A percentile compares a stretch with the other conserved stretches of the same genome.
phyloP scores from a whole-genome alignment of 2,113 vertebrate genomes.

The Seriola aureovittata region DNA sequence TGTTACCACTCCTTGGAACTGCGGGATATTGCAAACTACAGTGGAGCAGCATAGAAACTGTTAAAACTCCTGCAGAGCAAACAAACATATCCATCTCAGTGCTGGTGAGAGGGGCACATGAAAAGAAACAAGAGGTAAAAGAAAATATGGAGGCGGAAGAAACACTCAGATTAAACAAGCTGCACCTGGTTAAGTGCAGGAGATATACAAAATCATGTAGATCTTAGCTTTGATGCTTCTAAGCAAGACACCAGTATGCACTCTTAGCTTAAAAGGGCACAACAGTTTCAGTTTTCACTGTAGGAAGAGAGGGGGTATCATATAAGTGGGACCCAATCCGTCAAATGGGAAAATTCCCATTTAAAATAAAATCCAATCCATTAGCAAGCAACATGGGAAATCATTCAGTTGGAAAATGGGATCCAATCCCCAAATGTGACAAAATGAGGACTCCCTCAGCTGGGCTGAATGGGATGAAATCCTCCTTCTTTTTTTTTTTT shows the following conservation, averaged over 20 bases:
- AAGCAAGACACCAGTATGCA: not conserved
- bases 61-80: slow-evolving; percentile 64
- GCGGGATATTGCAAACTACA: slow-evolving; percentile 50
- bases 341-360: slow-evolving; percentile 41
- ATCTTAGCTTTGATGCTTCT: slow-evolving; percentile 5
- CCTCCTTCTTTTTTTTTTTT: not conserved
- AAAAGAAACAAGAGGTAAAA: slow-evolving; percentile 3
- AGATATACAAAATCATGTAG: not conserved
- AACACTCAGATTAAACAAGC: not conserved
- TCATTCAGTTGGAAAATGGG: slow-evolving; percentile 53
- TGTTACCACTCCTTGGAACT: slow-evolving; percentile 57
- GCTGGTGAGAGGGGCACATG: slow-evolving; percentile 21
- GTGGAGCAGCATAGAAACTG: slow-evolving; percentile 43
- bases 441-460: slow-evolving; percentile 39
- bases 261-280: not conserved
- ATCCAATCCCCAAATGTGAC: slow-evolving; percentile 56
- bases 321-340: slow-evolving; percentile 12
- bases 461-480: slow-evolving; percentile 23
- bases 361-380: slow-evolving; percentile 58
- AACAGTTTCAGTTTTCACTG: slow-evolving; percentile 17
- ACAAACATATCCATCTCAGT: slow-evolving; percentile 51
- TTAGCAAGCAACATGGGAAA: slow-evolving; percentile 54
- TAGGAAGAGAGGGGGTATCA: not conserved
- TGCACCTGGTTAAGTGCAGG: not conserved
- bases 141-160: not conserved